phyloP scores from a whole-genome alignment of 2,113 vertebrate species.

The Hippocampus mohnikei region DNA sequence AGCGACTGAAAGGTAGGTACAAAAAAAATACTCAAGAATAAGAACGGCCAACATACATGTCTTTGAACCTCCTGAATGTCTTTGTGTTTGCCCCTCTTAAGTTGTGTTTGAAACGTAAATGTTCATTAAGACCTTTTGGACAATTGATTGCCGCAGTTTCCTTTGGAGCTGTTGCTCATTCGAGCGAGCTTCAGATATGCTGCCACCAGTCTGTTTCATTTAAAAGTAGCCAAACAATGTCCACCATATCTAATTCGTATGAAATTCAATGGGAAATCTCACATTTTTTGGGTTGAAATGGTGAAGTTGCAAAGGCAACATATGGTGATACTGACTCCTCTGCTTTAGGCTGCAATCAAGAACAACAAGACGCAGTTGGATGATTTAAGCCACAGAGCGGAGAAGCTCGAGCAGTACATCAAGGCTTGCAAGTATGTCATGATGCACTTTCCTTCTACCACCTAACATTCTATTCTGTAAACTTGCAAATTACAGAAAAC shows the following conservation, averaged over 20 bases:
- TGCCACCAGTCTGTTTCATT: no score
- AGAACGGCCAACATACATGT: no score
- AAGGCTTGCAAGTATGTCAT: conserved; percentile 78
- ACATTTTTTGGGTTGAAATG: background rate
- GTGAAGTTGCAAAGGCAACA: background rate
- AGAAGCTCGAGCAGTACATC: conserved; percentile 85
- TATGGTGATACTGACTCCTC: background rate
- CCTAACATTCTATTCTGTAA: background rate
- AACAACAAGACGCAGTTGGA: conserved; percentile 77
- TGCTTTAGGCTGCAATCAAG: conserved; percentile 76
- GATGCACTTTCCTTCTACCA: background rate
- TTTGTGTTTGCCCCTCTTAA: no score
- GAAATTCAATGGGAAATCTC: background rate
- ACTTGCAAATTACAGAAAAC: background rate
- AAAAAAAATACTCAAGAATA: background rate
- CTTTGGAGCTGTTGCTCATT: no score
- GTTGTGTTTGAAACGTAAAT: no score
- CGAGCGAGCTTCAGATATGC: no score
- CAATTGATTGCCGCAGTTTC: no score
- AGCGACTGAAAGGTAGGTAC: background rate
- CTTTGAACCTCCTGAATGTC: no score
- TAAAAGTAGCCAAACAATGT: no score
- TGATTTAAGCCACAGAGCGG: conserved; percentile 74
- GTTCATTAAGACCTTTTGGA: no score
- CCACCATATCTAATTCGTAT: no score